Conservation (phyloP, 1,140 invertebrate species). For the Drosophila pseudoananassae region DNA sequence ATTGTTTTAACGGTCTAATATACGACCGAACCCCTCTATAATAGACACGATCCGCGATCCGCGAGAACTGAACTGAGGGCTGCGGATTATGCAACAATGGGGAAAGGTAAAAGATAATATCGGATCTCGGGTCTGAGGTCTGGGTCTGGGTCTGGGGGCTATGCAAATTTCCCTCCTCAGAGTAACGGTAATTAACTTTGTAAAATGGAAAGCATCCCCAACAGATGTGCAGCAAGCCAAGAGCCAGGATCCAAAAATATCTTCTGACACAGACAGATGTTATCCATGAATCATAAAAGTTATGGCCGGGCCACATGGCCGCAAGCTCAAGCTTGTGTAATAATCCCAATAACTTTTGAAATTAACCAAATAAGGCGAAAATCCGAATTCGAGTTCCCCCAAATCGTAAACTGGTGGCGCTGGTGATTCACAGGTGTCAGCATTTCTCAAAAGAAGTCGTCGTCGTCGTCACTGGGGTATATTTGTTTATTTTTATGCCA, state of each 20-base stretch:
- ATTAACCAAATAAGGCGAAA: conserved; percentile 57
- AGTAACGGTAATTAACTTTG: not conserved
- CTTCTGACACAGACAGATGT: not conserved
- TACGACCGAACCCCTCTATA: too few relatives aligned
- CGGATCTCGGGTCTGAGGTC: too few relatives aligned
- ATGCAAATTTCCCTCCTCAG: conserved; percentile 7
- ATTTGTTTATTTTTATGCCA: conserved; percentile 26
- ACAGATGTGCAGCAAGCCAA: not conserved
- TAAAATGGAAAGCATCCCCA: too few relatives aligned
- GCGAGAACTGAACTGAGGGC: too few relatives aligned
- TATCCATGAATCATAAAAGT: conserved; percentile 19
- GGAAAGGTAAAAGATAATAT: not conserved
- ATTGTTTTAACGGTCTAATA: conserved; percentile 62
- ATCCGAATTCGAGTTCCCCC: conserved; percentile 36
- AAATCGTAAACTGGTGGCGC: not conserved
- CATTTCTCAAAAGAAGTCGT: conserved; percentile 25
- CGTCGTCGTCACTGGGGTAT: conserved; percentile 23
- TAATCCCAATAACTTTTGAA: conserved; percentile 39
- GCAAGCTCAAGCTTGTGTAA: conserved; percentile 24
- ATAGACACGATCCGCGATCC: not conserved
- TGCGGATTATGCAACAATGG: not conserved
- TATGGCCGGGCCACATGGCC: conserved; percentile 2
- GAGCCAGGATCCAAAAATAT: not conserved
- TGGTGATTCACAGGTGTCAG: conserved; percentile 44
- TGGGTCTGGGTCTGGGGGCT: too few relatives aligned